These are phyloP conservation scores for Gisinianus flammeolus DNA, from an alignment of 2,888 invertebrate species.

Conservation along the genomic window DNA sequence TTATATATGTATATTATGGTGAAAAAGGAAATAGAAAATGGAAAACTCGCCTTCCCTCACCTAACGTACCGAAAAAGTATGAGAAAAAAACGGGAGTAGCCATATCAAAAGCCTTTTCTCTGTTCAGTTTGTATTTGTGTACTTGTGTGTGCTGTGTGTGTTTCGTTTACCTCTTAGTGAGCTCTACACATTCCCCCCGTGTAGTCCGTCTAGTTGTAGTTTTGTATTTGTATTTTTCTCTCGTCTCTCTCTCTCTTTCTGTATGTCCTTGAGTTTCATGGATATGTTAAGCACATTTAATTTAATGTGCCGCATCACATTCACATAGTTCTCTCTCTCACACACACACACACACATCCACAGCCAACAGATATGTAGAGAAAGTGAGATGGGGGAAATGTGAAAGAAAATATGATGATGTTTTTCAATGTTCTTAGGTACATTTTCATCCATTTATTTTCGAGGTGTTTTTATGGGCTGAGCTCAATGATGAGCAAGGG, in stretches of 20 bases:
- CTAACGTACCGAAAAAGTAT: background rate
- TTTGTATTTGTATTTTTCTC: background rate
- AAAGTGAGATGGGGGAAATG: background rate
- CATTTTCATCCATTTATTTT: constrained; percentile 76
- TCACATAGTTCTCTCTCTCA: background rate
- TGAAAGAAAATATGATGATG: constrained; percentile 4
- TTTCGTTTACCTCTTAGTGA: background rate
- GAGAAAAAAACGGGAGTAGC: too few species aligned
- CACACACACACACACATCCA: background rate
- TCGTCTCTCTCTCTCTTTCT: background rate
- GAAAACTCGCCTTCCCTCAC: background rate
- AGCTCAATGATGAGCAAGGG: constrained; percentile 70
- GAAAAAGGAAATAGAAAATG: background rate
- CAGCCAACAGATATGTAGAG: background rate
- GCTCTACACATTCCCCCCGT: too few species aligned
- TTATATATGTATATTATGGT: background rate
- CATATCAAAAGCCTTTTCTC: too few species aligned
- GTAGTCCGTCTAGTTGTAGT: background rate
- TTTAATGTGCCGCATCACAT: background rate
- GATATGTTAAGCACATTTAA: background rate
- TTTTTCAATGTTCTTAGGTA: constrained; percentile 62
- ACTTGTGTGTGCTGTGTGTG: background rate
- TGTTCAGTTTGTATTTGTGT: background rate
- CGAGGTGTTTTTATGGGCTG: constrained; percentile 72
- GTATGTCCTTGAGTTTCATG: background rate